Evolutionary conservation across 2,888 invertebrate species (phyloP).

Genomic region (Cynaeus angustus): DNA sequence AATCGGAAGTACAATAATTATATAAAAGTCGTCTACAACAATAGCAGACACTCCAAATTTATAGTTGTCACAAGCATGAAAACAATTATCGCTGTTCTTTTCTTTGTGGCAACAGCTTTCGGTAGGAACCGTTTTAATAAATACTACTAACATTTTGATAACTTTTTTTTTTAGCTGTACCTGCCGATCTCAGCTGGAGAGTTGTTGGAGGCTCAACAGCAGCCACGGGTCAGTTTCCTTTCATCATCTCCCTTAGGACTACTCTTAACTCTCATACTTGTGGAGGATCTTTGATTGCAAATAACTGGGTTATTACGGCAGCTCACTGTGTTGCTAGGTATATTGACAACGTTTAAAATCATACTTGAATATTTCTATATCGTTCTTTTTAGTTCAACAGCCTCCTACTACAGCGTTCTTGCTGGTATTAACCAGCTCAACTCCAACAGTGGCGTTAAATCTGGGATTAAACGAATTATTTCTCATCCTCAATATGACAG

Average conservation of each 20-base stretch:
- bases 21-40: neutral
- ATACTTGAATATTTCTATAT: too few relatives aligned
- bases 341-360: neutral
- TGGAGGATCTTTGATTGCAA: slow-evolving; percentile 72
- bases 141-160: neutral
- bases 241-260: slow-evolving; percentile 71
- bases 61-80: neutral
- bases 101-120: neutral
- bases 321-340: slow-evolving; percentile 73
- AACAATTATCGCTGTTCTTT: neutral
- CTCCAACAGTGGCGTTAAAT: slow-evolving; percentile 71
- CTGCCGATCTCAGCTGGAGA: slow-evolving; percentile 55
- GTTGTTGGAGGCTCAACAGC: slow-evolving; percentile 72
- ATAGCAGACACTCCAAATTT: neutral
- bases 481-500: slow-evolving; percentile 71
- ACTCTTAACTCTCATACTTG: slow-evolving; percentile 68
- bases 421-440: slow-evolving; percentile 73
- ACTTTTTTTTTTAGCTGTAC: neutral
- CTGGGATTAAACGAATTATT: slow-evolving; percentile 68
- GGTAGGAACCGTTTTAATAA: neutral
- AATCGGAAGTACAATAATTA: neutral
- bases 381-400: neutral
- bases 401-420: slow-evolving; percentile 64
- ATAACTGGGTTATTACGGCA: slow-evolving; percentile 70
- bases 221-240: slow-evolving; percentile 68